These are phyloP conservation scores for Sycophila texana DNA, from an alignment of 2,888 invertebrate genomes.

Conservation along the genomic window DNA sequence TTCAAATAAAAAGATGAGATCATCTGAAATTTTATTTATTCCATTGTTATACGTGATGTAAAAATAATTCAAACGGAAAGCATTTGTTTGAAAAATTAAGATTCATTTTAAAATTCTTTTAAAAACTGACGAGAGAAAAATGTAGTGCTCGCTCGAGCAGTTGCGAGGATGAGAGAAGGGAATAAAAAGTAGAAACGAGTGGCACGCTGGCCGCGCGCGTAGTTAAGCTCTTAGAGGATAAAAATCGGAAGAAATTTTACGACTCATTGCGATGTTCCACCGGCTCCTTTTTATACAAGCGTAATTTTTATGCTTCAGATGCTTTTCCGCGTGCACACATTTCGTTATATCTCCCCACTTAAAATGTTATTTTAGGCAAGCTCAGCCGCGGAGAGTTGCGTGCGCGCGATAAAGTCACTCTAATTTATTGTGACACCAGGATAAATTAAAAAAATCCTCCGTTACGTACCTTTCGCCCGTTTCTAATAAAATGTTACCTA, in stretches of 20 bases:
- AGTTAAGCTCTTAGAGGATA: conserved; percentile 6
- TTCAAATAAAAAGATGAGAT: too few species aligned
- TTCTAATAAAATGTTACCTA: too few species aligned
- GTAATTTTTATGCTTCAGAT: conserved; percentile 29
- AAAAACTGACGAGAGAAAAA: conserved; percentile 18
- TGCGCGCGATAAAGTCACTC: conserved; percentile 3
- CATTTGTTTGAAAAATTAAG: not conserved
- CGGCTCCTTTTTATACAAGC: conserved; percentile 18
- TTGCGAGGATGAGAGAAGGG: not conserved
- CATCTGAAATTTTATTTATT: too few species aligned
- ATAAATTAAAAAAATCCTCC: too few species aligned
- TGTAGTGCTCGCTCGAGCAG: not conserved
- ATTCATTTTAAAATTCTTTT: not conserved
- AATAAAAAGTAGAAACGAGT: conserved; percentile 13
- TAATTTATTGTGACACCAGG: conserved; percentile 15
- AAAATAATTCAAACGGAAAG: conserved; percentile 5
- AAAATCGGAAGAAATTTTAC: conserved; percentile 50
- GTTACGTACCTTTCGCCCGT: too few species aligned
- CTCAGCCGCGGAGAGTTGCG: not conserved
- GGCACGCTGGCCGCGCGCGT: conserved; percentile 1
- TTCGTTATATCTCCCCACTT: not conserved
- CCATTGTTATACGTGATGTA: too few species aligned
- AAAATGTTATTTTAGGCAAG: conserved; percentile 14
- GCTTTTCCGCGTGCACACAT: conserved; percentile 3
- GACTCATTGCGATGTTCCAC: conserved; percentile 36